These are phyloP conservation scores for Malthinus seriepunctatus DNA, from an alignment of 2,888 invertebrate species.

Conservation along the genomic window DNA sequence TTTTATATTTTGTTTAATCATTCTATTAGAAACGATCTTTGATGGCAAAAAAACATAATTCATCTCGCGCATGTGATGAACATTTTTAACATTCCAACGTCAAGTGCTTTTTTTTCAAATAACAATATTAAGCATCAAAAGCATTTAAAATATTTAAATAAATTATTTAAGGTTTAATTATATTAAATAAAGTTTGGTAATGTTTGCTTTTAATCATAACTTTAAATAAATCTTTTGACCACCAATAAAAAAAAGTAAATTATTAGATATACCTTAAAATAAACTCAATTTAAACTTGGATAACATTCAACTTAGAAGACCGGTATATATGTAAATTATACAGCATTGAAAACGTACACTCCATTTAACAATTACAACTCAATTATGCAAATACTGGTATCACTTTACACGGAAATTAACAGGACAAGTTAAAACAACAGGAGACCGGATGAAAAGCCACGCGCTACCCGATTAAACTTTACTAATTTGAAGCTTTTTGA, in stretches of 20 bases:
- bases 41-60: constrained; percentile 29
- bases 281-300: constrained; percentile 43
- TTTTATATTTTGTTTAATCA: constrained; percentile 57
- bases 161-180: neutral
- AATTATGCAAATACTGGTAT: constrained; percentile 54
- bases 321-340: constrained; percentile 53
- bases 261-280: constrained; percentile 38
- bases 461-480: constrained; percentile 42
- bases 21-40: constrained; percentile 52
- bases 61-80: constrained; percentile 37
- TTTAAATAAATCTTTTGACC: neutral
- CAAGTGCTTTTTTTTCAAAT: constrained; percentile 2
- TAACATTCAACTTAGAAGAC: constrained; percentile 39
- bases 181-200: neutral
- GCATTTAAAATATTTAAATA: constrained; percentile 3
- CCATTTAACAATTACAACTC: constrained; percentile 56
- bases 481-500: constrained; percentile 52
- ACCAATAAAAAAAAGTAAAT: neutral
- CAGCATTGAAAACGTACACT: constrained; percentile 52
- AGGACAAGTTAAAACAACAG: constrained; percentile 52
- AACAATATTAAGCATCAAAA: neutral
- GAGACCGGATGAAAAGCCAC: constrained; percentile 44
- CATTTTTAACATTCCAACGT: constrained; percentile 50
- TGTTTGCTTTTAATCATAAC: neutral
- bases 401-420: constrained; percentile 55